These are phyloP conservation scores for Drosophila mettleri DNA, from an alignment of 2,888 invertebrate species.

Conservation along the genomic window DNA sequence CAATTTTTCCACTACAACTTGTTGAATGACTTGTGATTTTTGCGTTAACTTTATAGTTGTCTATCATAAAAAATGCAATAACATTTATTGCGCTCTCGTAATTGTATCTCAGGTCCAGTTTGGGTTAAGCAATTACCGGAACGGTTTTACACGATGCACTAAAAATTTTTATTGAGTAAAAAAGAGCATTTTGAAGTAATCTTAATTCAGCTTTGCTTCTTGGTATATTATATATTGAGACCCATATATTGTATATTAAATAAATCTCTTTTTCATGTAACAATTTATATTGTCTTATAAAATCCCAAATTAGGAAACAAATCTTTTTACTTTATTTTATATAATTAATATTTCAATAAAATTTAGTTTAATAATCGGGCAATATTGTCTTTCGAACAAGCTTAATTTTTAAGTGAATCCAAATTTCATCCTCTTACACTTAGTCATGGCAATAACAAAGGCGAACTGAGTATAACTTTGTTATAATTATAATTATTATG, in stretches of 20 bases:
- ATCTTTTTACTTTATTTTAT: not conserved
- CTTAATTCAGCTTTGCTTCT: not conserved
- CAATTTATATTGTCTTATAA: not conserved
- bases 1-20: constrained; percentile 13
- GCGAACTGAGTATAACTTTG: too few relatives aligned
- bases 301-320: not conserved
- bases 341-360: constrained; percentile 1
- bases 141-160: constrained; percentile 2
- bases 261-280: not conserved
- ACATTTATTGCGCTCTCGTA: constrained; percentile 18
- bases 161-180: not conserved
- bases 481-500: too few relatives aligned
- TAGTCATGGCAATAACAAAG: constrained; percentile 21
- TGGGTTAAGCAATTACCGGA: constrained; percentile 4
- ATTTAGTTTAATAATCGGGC: not conserved
- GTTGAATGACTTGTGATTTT: constrained; percentile 14
- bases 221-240: not conserved
- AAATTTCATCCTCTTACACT: constrained; percentile 3
- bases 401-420: constrained; percentile 3
- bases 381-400: constrained; percentile 2
- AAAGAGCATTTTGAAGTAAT: not conserved
- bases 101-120: not conserved
- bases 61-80: constrained; percentile 16
- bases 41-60: constrained; percentile 4
- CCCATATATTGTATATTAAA: not conserved